phyloP scores from a whole-genome alignment of 2,888 invertebrate genomes.

The Melanostoma mellinum region DNA sequence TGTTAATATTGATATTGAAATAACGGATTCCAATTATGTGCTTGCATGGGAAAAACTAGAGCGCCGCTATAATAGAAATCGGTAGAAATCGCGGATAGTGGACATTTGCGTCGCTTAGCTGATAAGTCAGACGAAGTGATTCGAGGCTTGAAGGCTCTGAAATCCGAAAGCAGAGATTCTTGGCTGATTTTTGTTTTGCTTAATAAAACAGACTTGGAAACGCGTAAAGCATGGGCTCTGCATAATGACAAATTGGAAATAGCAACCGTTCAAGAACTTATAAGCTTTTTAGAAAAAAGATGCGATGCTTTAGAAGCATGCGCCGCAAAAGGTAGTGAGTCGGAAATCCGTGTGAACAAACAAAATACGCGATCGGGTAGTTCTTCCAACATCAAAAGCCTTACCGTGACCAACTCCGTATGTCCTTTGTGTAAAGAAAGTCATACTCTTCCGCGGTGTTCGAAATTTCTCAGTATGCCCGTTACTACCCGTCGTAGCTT shows the following conservation, averaged over 20 bases:
- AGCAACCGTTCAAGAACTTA: conserved; percentile 1
- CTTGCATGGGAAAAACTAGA: not conserved
- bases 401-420: too few relatives aligned
- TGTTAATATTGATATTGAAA: conserved; percentile 13
- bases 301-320: conserved; percentile 12
- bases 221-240: conserved; percentile 14
- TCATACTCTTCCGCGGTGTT: not conserved
- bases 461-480: not conserved
- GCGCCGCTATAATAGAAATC: conserved; percentile 6
- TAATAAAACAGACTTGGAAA: conserved; percentile 1
- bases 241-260: conserved; percentile 11
- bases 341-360: not conserved
- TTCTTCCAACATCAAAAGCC: too few relatives aligned
- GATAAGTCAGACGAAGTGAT: conserved; percentile 18
- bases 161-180: conserved; percentile 15
- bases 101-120: conserved; percentile 14
- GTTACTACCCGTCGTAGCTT: conserved; percentile 5
- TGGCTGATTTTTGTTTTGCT: not conserved
- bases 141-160: conserved; percentile 8
- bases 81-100: conserved; percentile 4
- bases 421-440: too few relatives aligned
- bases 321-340: not conserved
- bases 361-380: too few relatives aligned
- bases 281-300: not conserved
- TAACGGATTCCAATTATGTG: conserved; percentile 27